These are phyloP conservation scores for Arremon brunneinucha DNA, from an alignment of 2,797 vertebrate species.

Conservation along the genomic window DNA sequence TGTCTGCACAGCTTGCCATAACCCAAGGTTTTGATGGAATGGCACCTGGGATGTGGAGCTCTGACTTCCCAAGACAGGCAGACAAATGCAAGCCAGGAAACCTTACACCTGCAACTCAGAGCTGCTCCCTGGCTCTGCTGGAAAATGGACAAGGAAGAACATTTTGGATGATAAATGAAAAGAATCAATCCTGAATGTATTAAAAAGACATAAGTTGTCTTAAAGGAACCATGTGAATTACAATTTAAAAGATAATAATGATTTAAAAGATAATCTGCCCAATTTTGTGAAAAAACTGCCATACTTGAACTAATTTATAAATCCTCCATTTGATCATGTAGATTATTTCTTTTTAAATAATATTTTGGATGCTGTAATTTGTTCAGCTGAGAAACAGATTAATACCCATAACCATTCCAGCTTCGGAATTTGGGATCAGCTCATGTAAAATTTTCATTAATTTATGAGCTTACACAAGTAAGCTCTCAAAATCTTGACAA, in stretches of 20 bases:
- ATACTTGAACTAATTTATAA: background rate
- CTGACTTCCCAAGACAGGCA: background rate
- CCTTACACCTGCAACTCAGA: background rate
- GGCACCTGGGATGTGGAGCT: background rate
- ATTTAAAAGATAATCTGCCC: background rate
- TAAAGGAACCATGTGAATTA: background rate
- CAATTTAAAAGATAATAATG: background rate
- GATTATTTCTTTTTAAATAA: background rate
- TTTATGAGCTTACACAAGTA: background rate
- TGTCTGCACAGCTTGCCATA: background rate
- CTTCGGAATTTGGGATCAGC: background rate
- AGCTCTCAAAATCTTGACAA: background rate
- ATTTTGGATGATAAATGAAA: background rate
- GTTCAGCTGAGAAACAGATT: background rate
- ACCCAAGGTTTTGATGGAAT: background rate
- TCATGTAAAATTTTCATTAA: background rate
- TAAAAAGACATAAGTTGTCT: background rate
- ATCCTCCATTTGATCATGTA: background rate
- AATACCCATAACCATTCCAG: background rate
- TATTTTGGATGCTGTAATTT: background rate
- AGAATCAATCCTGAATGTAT: background rate
- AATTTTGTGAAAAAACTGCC: background rate
- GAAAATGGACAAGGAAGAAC: background rate
- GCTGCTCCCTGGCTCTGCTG: background rate
- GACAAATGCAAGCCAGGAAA: background rate